Base-by-base conservation (phyloP, 1,140 invertebrate species). In the Rhopalosiphum maidis region DNA sequence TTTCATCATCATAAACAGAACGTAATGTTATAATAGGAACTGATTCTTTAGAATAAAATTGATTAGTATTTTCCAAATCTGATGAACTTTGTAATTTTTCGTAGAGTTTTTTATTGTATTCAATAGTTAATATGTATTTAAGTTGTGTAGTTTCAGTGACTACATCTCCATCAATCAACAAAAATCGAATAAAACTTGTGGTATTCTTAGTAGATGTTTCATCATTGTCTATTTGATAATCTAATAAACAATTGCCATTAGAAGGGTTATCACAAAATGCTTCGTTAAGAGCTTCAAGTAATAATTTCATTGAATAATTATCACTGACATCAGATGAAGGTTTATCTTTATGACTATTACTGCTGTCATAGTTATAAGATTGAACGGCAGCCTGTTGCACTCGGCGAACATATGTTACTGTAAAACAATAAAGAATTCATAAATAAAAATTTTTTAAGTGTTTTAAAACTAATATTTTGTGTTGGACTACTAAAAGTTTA, bases 1-100 rank as follows among this genome's bases (percentile, higher is more conserved):
- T 60, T n/a, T 90, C 54, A n/a, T 90, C 89, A 68, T 90, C 89
- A 68, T 90, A 90, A 8, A 90, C 55, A 30, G 89, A 60, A n/a
- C 54, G 54, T 46, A 90, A 68, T 43, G 23, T 1, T 35, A 43
- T 41, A 11, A n/a, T 18, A 22, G 54, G 37, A 43, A 68, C 15
- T 22, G 30, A 21, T 41, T 60, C 8, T 30, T 43, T 43, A 43
- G 30, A 8, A 4, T 15, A 30, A 11, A 41, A 41, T 86, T 23
- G n/a, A 55, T 55, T 25, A 41, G 22, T 55, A 25, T 89, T 35
- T 89, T 54, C 22, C 7, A 43, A 43, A 15, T 35, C 30, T 23
- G 23, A 11, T 30, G 35, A 37, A 41, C 9, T 90, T 60, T 37
- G 5, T n/a, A 25, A 43, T 60, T 90, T 18, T 21, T 90, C 30